Conservation (phyloP, 2,797 vertebrate species). For the Peromyscus aztecus region DNA sequence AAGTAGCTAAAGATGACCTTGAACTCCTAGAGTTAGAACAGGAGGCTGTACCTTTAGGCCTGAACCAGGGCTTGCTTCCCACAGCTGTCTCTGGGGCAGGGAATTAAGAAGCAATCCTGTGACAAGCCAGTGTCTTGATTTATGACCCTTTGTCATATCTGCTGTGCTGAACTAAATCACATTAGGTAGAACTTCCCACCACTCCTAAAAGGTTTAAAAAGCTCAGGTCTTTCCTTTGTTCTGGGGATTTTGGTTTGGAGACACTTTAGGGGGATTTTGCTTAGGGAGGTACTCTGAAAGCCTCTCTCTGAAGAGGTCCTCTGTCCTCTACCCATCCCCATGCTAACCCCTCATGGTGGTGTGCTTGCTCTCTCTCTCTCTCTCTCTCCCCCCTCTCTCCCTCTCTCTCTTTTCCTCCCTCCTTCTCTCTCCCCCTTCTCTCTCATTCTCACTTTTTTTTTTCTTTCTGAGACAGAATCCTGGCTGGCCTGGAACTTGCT, state of each 20-base stretch:
- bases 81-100: neutral
- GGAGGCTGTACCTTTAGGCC: neutral
- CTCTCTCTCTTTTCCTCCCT: too few species aligned
- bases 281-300: too few species aligned
- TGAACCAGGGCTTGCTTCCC: neutral
- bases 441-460: neutral
- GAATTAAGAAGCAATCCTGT: neutral
- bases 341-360: neutral
- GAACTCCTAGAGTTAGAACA: neutral
- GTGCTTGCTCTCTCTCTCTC: fast-evolving
- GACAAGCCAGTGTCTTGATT: neutral
- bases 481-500: neutral
- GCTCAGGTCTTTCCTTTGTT: neutral
- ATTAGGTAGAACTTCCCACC: neutral
- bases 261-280: neutral
- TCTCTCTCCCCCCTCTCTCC: too few species aligned
- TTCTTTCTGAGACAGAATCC: neutral
- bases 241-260: neutral
- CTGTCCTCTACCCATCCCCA: neutral
- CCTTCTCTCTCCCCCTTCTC: too few species aligned
- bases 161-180: neutral
- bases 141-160: neutral
- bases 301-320: neutral
- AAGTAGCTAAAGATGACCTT: neutral
- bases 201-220: neutral